Conservation (phyloP, 2,797 vertebrate species). For the Astyanax mexicanus region DNA sequence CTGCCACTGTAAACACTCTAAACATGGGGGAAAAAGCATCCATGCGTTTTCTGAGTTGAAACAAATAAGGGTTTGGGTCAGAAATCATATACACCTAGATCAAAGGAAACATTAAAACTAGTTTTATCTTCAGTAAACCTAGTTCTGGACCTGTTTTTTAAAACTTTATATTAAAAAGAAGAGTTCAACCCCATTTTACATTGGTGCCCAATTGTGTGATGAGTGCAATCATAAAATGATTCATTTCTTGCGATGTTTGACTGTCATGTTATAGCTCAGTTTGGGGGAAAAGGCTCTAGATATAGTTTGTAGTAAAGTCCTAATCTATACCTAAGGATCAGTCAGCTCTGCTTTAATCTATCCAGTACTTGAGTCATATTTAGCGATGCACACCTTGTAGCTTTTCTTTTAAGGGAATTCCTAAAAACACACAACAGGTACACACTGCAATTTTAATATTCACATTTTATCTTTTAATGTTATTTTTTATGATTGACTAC, state of each 20-base stretch:
- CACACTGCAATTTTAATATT: constrained; percentile 25
- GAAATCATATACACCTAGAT: too few species aligned
- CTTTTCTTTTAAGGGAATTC: neutral
- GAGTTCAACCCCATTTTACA: neutral
- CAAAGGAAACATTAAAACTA: neutral
- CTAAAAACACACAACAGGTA: neutral
- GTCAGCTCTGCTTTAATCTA: neutral
- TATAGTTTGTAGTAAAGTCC: neutral
- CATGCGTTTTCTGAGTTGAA: too few species aligned
- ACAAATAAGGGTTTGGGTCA: too few species aligned
- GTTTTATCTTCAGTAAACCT: neutral
- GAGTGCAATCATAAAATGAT: neutral
- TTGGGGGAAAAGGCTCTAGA: neutral
- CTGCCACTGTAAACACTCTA: too few species aligned
- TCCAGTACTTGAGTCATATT: constrained; percentile 6
- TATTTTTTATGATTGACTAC: constrained; percentile 14
- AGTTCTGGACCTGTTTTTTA: neutral
- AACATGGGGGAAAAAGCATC: too few species aligned
- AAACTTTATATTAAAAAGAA: neutral
- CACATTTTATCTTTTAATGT: neutral
- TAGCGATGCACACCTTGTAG: neutral
- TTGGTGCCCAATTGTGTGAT: neutral
- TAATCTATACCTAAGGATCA: neutral
- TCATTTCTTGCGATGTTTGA: neutral
- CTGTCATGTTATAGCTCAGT: neutral